Evolutionary conservation across 2,797 vertebrate species (phyloP).

Genomic region (Poecilia picta): DNA sequence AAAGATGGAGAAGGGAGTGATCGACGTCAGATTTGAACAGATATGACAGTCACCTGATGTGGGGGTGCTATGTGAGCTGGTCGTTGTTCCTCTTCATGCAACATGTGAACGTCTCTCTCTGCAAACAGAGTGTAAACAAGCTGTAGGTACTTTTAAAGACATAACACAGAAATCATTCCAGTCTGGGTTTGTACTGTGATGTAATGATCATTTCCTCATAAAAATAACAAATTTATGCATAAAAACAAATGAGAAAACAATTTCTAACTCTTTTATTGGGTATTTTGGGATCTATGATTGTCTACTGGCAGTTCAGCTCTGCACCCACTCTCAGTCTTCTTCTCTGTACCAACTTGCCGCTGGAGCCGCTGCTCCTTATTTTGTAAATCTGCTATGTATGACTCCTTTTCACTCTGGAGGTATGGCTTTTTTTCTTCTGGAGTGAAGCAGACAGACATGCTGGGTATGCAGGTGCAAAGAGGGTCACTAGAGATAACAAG

Average conservation of each 20-base stretch:
- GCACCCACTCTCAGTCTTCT: not conserved
- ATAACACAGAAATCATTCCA: not conserved
- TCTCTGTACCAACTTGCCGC: not conserved
- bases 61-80: conserved; percentile 55
- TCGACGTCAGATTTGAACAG: not conserved
- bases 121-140: not conserved
- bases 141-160: not conserved
- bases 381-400: not conserved
- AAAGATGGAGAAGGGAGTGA: not conserved
- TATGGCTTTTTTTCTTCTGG: not conserved
- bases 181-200: not conserved
- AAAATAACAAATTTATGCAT: not conserved
- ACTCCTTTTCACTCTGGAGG: not conserved
- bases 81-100: conserved; percentile 62
- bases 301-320: not conserved
- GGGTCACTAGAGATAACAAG: not conserved
- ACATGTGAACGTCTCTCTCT: conserved; percentile 50
- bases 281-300: not conserved
- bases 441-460: not conserved
- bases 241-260: not conserved
- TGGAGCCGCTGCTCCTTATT: too few relatives aligned
- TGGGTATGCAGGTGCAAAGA: not conserved
- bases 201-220: not conserved
- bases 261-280: not conserved
- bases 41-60: conserved; percentile 63